Base-by-base conservation (phyloP, 1,140 invertebrate species). In the Philotrypesis tridentata region DNA sequence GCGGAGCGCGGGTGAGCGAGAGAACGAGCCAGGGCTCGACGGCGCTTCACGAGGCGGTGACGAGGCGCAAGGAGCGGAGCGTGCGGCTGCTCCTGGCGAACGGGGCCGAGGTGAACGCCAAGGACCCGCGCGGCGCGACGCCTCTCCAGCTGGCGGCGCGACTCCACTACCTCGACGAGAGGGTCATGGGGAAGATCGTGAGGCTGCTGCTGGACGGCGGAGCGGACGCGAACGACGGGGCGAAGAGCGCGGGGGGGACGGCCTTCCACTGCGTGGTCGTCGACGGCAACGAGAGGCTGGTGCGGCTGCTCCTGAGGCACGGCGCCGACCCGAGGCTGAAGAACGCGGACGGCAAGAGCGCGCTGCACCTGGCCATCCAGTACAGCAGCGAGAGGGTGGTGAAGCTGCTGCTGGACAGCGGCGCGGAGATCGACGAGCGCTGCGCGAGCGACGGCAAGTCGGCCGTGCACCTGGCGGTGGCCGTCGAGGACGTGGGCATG, bases 21-120 rank as follows among this genome's bases (percentile, higher is more conserved):
- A 67, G 55, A 78, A 78, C 33, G 63, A 78, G 48, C 48, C 40
- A 70, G 23, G 76, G 76, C 9, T 21, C 55, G 21, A 78, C 65
- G 33, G 63, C 65, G 12, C 21, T 78, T 6, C 76, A 78, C 33
- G 76, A 78, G 48, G 76, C 76, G 25, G n/a, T 78, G n/a, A 70
- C 17, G 31, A 63, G 68, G 29, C 33, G 40, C 31, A 33, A 63
- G 1, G 76, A 78, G 17, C 29, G n/a, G 14, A 68, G 21, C 14
- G 40, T 55, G 1, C 6, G 27, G 43, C 43, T 78, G 33, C 65
- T 78, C 29, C 21, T 78, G 0, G 31, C 21, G n/a, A 9, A 78
- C n/a, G 63, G 63, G 27, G 76, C 76, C 12, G 25, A 78, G 23
- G 76, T 48, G 9, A 78, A 78, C 31, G 37, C 65, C n/a, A 78